Evolutionary conservation across 2,888 invertebrate species (phyloP), one percentile per base, ranked within the genome.

Genomic region (Acleris laterana): DNA sequence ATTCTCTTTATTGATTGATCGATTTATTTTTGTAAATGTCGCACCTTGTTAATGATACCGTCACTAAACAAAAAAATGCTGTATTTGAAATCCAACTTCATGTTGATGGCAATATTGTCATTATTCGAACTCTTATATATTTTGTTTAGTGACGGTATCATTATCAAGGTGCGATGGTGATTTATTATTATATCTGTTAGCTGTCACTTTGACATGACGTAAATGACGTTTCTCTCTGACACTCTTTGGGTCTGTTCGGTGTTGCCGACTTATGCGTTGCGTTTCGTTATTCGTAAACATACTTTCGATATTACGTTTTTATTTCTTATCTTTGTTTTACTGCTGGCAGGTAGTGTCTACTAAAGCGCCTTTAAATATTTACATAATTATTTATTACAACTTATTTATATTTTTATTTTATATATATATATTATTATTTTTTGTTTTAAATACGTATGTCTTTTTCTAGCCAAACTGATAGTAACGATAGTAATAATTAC

Each of bases 81-180:
- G n/a, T n/a, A n/a, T n/a, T n/a, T n/a, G n/a, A n/a, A n/a, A n/a
- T n/a, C n/a, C n/a, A n/a, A n/a, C n/a, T n/a, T n/a, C n/a, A n/a
- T n/a, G n/a, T n/a, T n/a, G n/a, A n/a, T n/a, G n/a, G n/a, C n/a
- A n/a, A 20, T 3, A 3, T 20, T 20, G 3, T 3, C 20, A 20
- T 20, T 3, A 20, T 2, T 3, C 3, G 20, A 20, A 1, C 1
- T 1, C 20, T 20, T 20, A 1, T 1, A 20, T 20, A 3, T 20
- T 3, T 3, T 1, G 3, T 1, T 4, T 3, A 22, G 2, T 4
- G 4, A 22, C 2, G 22, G 22, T 4, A 4, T 4, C 0, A 22
- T 0, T 4, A 11, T 16, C n/a, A 1, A 42, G 0, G 0, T 0
- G 11, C 42, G 42, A 1, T 42, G 1, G 3, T 0, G 5, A 7